Evolutionary conservation across 2,888 invertebrate species (phyloP), one percentile per base, ranked within the genome.

Genomic region (Limenitis camilla): DNA sequence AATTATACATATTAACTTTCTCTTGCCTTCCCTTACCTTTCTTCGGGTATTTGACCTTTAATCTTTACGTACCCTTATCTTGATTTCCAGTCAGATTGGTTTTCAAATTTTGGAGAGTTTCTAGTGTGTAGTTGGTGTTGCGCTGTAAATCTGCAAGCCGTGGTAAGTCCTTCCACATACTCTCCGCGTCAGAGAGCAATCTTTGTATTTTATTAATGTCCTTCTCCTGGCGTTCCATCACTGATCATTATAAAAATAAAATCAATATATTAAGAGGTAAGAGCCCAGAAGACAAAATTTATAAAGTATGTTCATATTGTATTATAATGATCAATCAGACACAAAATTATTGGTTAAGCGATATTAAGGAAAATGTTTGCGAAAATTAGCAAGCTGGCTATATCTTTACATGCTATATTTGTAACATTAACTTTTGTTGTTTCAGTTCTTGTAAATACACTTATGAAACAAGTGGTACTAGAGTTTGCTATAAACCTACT

Each of bases 41-140:
- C n/a, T n/a, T n/a, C n/a, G n/a, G n/a, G n/a, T n/a, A n/a, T n/a
- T n/a, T n/a, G n/a, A n/a, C n/a, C n/a, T n/a, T n/a, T n/a, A n/a
- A n/a, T n/a, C n/a, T n/a, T n/a, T n/a, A n/a, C n/a, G n/a, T n/a
- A n/a, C n/a, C n/a, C n/a, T 74, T 76, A 35, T 89, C 86, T 29
- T 81, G 77, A 30, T 70, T 76, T 6, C 76, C 72, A 4, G 76
- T 72, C 2, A 91, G 61, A 29, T 88, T 82, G 31, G 84, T 81
- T 56, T 88, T 89, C 4, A 90, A 73, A 41, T 88, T 87, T 50
- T 89, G 88, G 39, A 93, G 61, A 0, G 89, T 83, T 41, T 83
- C 85, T 40, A 91, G 74, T 0, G 93, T 93, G 47, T 89, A 81
- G 71, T 94, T 94, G 56, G 90, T 88, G 32, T 90, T 69, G 8